Conservation (phyloP, 2,888 invertebrate genomes). For the Shargacucullia verbasci region DNA sequence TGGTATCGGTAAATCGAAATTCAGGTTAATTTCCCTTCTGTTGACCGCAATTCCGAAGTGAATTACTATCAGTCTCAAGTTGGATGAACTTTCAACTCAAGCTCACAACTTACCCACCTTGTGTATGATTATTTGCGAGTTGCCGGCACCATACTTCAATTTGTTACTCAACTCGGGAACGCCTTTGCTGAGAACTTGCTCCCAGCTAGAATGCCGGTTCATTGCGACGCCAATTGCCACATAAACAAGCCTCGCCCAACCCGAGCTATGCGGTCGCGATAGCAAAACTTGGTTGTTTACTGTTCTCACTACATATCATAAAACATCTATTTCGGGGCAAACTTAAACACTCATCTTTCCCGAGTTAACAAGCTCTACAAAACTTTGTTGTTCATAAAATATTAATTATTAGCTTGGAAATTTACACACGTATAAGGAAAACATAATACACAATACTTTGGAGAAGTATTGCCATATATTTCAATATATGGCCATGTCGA, state of each 20-base stretch:
- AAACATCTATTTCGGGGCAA: conserved; percentile 61
- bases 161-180: conserved; percentile 77
- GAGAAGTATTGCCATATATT: conserved; percentile 37
- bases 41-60: conserved; percentile 74
- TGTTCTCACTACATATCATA: conserved; percentile 75
- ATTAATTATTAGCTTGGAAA: conserved; percentile 54
- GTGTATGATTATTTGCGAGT: conserved; percentile 84
- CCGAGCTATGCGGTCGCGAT: conserved; percentile 73
- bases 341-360: conserved; percentile 64
- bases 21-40: conserved; percentile 60
- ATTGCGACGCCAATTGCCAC: conserved; percentile 83
- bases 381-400: conserved; percentile 62
- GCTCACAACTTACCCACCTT: conserved; percentile 74
- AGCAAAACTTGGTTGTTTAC: conserved; percentile 78
- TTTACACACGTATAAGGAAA: conserved; percentile 44
- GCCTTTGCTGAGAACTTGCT: conserved; percentile 79
- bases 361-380: conserved; percentile 55
- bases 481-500: conserved; percentile 33
- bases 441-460: conserved; percentile 56
- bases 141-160: conserved; percentile 77
- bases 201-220: conserved; percentile 73
- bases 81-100: conserved; percentile 69
- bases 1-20: conserved; percentile 30
- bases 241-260: conserved; percentile 80
- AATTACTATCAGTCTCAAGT: conserved; percentile 75